Evolutionary conservation across 2,888 invertebrate species (phyloP).

Genomic region (Noctua janthina): DNA sequence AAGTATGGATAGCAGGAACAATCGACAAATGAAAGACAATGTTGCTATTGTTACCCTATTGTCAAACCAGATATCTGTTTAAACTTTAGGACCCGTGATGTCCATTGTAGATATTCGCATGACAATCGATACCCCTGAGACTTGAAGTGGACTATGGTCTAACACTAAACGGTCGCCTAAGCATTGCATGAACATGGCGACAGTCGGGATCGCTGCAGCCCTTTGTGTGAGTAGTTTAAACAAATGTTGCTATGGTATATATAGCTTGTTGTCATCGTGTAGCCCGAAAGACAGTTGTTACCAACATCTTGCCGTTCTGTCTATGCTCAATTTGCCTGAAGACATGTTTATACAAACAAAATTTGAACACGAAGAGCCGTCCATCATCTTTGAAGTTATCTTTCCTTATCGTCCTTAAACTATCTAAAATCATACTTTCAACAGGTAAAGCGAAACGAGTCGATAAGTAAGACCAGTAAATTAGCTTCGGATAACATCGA

Average conservation of each 20-base stretch:
- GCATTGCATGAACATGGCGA: neutral
- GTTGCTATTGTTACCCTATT: conserved; percentile 11
- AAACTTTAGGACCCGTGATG: conserved; percentile 17
- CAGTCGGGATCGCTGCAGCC: neutral
- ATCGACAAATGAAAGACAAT: conserved; percentile 22
- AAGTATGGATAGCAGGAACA: neutral
- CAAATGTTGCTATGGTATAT: neutral
- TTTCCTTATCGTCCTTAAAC: conserved; percentile 33
- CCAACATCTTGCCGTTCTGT: neutral
- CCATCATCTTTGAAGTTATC: conserved; percentile 31
- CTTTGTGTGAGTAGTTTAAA: conserved; percentile 12
- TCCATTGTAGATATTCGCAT: neutral
- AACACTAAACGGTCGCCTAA: neutral
- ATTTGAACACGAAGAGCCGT: neutral
- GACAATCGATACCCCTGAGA: neutral
- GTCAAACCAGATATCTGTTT: conserved; percentile 1
- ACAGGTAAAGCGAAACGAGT: conserved; percentile 70
- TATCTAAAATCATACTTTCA: conserved; percentile 64
- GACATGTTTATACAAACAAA: neutral
- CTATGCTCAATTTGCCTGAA: neutral
- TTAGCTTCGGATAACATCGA: conserved; percentile 75
- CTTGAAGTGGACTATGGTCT: neutral
- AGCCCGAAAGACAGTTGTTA: neutral
- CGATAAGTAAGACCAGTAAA: conserved; percentile 70
- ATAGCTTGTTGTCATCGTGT: neutral